phyloP scores from a whole-genome alignment of 1,140 invertebrate genomes.

The Bursaphelenchus mucronatus region DNA sequence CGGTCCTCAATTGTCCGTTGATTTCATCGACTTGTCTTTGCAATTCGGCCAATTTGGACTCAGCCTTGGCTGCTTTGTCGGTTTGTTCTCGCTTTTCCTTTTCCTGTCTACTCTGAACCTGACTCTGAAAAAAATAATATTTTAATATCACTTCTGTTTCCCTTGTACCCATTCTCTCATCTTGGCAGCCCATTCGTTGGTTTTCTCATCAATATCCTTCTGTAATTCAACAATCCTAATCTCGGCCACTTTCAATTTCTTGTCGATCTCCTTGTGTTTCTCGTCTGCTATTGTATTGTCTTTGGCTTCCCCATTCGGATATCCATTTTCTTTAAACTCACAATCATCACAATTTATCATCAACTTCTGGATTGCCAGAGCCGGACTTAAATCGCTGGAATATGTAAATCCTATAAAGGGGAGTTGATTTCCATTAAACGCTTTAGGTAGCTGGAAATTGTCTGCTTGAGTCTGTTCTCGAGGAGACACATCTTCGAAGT shows the following conservation, averaged over 20 bases:
- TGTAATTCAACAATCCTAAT: not conserved
- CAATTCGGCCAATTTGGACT: not conserved
- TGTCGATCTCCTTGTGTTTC: not conserved
- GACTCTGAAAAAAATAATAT: conserved; percentile 1
- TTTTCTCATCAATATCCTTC: conserved; percentile 2
- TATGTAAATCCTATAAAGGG: conserved; percentile 99
- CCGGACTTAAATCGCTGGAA: conserved; percentile 64
- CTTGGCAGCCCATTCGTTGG: not conserved
- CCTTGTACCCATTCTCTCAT: too few relatives aligned
- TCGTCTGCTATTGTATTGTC: conserved; percentile 4
- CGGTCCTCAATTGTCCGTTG: conserved; percentile 1
- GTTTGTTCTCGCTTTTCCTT: conserved; percentile 4
- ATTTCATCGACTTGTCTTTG: conserved; percentile 2
- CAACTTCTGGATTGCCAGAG: not conserved
- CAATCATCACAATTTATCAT: conserved; percentile 5
- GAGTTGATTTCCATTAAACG: conserved; percentile 94
- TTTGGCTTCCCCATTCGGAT: not conserved
- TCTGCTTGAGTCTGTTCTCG: conserved; percentile 79
- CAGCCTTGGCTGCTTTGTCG: not conserved
- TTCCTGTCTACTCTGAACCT: not conserved
- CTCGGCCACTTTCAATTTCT: conserved; percentile 3
- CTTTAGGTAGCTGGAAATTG: conserved; percentile 88
- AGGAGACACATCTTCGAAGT: conserved; percentile 93
- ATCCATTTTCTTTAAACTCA: not conserved
- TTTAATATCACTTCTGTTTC: not conserved